These are phyloP conservation scores for Morpho deidamia DNA, from an alignment of 2,888 invertebrate genomes.

Conservation along the genomic window DNA sequence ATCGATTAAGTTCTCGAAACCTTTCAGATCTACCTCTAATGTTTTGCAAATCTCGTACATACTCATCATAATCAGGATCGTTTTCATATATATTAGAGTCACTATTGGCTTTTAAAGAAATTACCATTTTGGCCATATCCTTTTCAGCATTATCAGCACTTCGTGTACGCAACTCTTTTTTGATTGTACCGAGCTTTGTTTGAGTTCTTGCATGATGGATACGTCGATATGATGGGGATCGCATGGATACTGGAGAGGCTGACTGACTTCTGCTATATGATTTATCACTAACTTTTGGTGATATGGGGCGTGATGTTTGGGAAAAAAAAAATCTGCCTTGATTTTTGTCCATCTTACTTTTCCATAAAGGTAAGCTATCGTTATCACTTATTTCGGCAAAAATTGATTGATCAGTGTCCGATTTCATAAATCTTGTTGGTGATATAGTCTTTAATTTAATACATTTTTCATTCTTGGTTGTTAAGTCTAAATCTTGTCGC, in stretches of 20 bases:
- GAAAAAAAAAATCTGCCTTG: conserved; percentile 55
- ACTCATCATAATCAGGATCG: conserved; percentile 83
- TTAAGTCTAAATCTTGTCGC: conserved; percentile 51
- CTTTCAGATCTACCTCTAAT: conserved; percentile 85
- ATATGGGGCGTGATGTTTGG: conserved; percentile 61
- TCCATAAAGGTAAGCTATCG: conserved; percentile 20
- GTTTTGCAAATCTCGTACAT: conserved; percentile 81
- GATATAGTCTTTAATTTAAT: conserved; percentile 37
- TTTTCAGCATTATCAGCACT: conserved; percentile 82
- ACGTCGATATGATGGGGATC: conserved; percentile 83
- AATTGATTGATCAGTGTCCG: conserved; percentile 57
- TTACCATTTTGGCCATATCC: conserved; percentile 35
- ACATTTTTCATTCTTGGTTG: conserved; percentile 33
- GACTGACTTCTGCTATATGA: conserved; percentile 57
- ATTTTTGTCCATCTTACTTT: conserved; percentile 35
- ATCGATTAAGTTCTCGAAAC: conserved; percentile 90
- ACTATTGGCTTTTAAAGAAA: conserved; percentile 48
- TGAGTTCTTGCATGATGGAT: conserved; percentile 75
- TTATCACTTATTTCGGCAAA: conserved; percentile 37
- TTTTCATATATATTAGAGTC: conserved; percentile 55
- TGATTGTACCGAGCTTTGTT: conserved; percentile 48
- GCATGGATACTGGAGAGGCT: conserved; percentile 77
- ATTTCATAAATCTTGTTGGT: conserved; percentile 53
- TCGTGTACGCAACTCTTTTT: conserved; percentile 77
- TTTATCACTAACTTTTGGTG: conserved; percentile 49